Evolutionary conservation across 1,140 invertebrate species (phyloP).

Genomic region (Drosophila mauritiana): DNA sequence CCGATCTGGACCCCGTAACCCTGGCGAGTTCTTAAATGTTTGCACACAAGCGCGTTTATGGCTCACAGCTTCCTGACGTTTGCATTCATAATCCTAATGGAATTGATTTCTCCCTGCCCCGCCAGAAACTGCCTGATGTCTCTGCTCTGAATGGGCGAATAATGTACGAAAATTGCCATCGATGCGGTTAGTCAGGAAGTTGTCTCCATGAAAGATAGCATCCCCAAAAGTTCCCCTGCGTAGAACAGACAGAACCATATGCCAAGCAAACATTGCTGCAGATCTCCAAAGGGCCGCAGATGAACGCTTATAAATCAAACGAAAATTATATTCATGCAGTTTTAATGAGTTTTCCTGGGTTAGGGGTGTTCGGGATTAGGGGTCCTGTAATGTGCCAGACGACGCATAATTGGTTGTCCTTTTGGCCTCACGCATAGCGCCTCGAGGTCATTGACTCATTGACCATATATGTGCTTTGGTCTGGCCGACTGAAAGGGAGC

Average conservation of each 20-base stretch:
- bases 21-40: constrained; percentile 61
- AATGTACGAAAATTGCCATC: constrained; percentile 68
- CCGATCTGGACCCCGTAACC: constrained; percentile 16
- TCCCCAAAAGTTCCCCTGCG: constrained; percentile 8
- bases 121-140: background rate
- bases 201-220: constrained; percentile 37
- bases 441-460: constrained; percentile 60
- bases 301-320: constrained; percentile 79
- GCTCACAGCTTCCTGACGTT: constrained; percentile 71
- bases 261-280: constrained; percentile 44
- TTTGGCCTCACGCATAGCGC: constrained; percentile 46
- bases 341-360: constrained; percentile 71
- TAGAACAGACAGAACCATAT: constrained; percentile 49
- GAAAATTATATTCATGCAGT: constrained; percentile 83
- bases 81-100: constrained; percentile 83
- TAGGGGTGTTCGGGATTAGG: constrained; percentile 9
- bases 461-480: background rate
- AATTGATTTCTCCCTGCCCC: constrained; percentile 62
- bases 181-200: constrained; percentile 61
- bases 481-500: background rate
- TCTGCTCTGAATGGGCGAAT: constrained; percentile 60
- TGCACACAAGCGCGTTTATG: constrained; percentile 82
- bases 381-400: constrained; percentile 59
- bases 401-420: constrained; percentile 73
- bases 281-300: constrained; percentile 44